Conservation (phyloP, 1,140 invertebrate species). For the Hermetia illucens region DNA sequence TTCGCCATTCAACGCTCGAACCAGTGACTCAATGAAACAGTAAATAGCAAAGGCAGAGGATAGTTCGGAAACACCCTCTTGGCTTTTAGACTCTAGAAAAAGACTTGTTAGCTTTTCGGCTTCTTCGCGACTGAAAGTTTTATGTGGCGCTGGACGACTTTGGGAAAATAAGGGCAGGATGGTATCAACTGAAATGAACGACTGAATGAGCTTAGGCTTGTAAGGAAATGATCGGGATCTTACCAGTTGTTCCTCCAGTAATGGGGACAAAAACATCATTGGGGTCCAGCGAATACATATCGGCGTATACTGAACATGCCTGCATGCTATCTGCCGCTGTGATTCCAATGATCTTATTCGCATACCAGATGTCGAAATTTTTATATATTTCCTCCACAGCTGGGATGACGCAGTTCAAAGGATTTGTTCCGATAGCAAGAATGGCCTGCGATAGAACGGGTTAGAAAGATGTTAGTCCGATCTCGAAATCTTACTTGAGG, state of each 20-base stretch:
- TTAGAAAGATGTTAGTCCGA: too few species aligned
- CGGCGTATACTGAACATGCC: not conserved
- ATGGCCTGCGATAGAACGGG: not conserved
- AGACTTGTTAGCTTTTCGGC: not conserved
- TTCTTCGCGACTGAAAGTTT: not conserved
- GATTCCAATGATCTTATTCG: not conserved
- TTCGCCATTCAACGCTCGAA: not conserved
- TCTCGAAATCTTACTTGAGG: not conserved
- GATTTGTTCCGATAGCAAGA: not conserved
- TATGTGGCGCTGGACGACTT: not conserved
- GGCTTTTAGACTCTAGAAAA: not conserved
- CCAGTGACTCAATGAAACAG: not conserved
- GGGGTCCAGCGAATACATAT: not conserved
- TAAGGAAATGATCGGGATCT: too few species aligned
- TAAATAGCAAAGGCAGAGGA: not conserved
- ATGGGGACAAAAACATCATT: not conserved
- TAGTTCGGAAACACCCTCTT: not conserved
- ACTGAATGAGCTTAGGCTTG: too few species aligned
- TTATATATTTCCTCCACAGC: not conserved
- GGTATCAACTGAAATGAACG: not conserved
- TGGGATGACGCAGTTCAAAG: not conserved
- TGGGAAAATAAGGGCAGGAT: not conserved
- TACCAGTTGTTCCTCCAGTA: not conserved
- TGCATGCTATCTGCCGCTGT: not conserved
- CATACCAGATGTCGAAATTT: not conserved